These are phyloP conservation scores for Tragelaphus eurycerus DNA, from an alignment of 2,797 vertebrate species.

Conservation along the genomic window DNA sequence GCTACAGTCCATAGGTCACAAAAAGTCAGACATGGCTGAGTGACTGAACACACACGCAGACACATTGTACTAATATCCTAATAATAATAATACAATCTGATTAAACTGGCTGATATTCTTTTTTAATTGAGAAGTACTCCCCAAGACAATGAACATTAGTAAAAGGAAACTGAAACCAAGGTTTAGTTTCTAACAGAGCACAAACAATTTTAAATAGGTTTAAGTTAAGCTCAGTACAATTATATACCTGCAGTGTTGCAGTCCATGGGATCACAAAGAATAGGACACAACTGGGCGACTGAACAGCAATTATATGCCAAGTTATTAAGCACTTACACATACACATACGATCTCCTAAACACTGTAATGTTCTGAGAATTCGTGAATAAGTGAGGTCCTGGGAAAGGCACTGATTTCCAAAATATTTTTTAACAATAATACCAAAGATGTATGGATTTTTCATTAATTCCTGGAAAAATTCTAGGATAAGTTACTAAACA, in stretches of 20 bases:
- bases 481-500: background rate
- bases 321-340: background rate
- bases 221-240: background rate
- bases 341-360: background rate
- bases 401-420: background rate
- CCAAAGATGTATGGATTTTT: background rate
- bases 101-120: background rate
- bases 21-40: background rate
- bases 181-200: background rate
- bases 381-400: background rate
- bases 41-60: background rate
- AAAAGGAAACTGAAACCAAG: background rate
- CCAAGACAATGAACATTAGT: background rate
- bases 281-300: background rate
- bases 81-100: background rate
- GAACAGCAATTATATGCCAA: background rate
- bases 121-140: background rate
- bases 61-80: background rate
- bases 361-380: background rate
- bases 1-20: background rate
- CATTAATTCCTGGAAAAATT: background rate
- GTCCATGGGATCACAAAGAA: background rate
- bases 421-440: background rate
- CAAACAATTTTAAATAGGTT: background rate
- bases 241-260: background rate